A percentile compares a stretch with the other conserved stretches of the same genome.
phyloP scores from a whole-genome alignment of 2,113 vertebrate genomes.

The Chunga burmeisteri region DNA sequence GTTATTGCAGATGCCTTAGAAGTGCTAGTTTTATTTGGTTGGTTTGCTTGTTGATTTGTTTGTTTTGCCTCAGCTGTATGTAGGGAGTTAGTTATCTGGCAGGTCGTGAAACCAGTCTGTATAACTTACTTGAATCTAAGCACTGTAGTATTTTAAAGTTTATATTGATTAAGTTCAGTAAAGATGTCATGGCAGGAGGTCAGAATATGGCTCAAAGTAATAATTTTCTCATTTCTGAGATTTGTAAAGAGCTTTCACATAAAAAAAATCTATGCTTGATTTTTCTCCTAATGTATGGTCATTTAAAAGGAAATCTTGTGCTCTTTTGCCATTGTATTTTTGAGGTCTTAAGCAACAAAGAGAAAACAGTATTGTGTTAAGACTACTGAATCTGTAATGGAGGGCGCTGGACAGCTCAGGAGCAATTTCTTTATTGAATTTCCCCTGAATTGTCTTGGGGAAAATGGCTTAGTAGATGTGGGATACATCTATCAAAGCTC shows the following conservation, averaged over 20 bases:
- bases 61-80: neutral
- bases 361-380: neutral
- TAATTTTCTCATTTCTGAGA: neutral
- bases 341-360: neutral
- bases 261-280: neutral
- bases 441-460: neutral
- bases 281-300: neutral
- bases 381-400: neutral
- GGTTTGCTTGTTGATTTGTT: neutral
- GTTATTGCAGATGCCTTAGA: neutral
- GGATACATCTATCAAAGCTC: neutral
- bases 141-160: neutral
- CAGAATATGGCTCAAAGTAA: neutral
- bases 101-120: neutral
- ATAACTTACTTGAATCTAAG: neutral
- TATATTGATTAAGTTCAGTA: neutral
- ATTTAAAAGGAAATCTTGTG: neutral
- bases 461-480: neutral
- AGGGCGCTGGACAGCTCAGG: neutral
- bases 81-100: neutral
- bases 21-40: neutral
- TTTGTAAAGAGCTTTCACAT: neutral
- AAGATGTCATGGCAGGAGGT: neutral
- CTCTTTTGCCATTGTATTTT: neutral
- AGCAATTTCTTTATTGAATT: conserved; percentile 31